Base-by-base conservation (phyloP, 2,113 vertebrate species). In the Centropus bengalensis region DNA sequence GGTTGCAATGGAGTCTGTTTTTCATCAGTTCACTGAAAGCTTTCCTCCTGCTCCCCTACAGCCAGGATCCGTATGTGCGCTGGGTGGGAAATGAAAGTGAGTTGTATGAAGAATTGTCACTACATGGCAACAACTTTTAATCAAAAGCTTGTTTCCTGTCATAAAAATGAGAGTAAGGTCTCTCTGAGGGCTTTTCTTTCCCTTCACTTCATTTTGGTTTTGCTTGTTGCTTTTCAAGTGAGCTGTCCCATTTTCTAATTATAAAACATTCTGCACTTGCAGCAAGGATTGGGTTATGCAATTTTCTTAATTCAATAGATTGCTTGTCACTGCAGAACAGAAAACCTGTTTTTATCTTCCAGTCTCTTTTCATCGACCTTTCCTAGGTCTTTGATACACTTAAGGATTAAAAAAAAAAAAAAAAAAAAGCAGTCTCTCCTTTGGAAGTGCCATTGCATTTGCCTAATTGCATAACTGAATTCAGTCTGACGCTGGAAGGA, bases 161-260 rank as follows among this genome's bases (percentile, higher is more conserved):
- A 19, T 36, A 36, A 7, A 36, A 36, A 67, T 77, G 68, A 63
- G 59, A 69, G 9, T 33, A 85, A 82, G n/a, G n/a, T 74, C 17
- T 89, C 40, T 89, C 36, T 33, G 44, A 87, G 54, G 26, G 27
- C 45, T 86, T 88, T 84, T 84, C 79, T 71, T 21, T 16, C 9
- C n/a, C 40, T 64, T 51, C 24, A 16, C 70, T 91, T 66, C 36
- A 64, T 86, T 84, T 69, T 54, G 22, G 56, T 82, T 91, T 94
- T 89, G n/a, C 62, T 87, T 79, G 30, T 76, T 92, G 73, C 74
- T 91, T 96, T 92, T 93, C 70, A 86, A 94, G 49, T 71, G 62
- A 97, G 54, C 70, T 85, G 91, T 89, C 84, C 91, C 62, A 92
- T 85, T 85, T 91, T 92, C 81, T 82, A 96, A 92, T 95, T 94